phyloP scores from a whole-genome alignment of 1,140 invertebrate species.

The Bombus sibiricus region DNA sequence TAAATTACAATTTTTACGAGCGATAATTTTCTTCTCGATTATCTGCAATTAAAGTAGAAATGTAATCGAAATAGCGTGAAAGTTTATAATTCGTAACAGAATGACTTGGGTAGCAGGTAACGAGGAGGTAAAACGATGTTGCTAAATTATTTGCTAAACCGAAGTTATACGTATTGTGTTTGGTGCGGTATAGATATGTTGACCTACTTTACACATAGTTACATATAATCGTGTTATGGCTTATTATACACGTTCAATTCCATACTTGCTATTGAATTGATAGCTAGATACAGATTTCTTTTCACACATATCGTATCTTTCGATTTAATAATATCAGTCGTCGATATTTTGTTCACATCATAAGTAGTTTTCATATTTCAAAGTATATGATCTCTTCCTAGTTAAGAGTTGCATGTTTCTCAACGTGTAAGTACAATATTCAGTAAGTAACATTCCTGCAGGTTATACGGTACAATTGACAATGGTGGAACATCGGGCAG shows the following conservation, averaged over 20 bases:
- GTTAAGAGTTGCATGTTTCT: neutral
- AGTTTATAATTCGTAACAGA: neutral
- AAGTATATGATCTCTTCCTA: neutral
- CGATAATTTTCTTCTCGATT: neutral
- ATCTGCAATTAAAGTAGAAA: neutral
- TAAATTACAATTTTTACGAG: neutral
- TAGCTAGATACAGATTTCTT: constrained; percentile 26
- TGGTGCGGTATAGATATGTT: neutral
- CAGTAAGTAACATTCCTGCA: too few relatives aligned
- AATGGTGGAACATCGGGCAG: too few relatives aligned
- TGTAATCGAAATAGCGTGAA: neutral
- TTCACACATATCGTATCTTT: constrained; percentile 23
- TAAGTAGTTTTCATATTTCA: neutral
- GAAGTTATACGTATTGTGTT: neutral
- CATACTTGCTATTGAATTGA: constrained; percentile 12
- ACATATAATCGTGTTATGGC: constrained; percentile 42
- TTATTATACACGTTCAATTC: constrained; percentile 38
- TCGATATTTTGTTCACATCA: neutral
- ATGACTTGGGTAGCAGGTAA: neutral
- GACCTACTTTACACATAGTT: constrained; percentile 41
- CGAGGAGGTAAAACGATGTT: neutral
- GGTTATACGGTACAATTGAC: too few relatives aligned
- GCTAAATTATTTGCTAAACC: constrained; percentile 35
- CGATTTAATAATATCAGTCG: neutral
- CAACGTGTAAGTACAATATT: neutral